Base-by-base conservation (phyloP, 1,140 invertebrate genomes). In the Nylanderia fulva region DNA sequence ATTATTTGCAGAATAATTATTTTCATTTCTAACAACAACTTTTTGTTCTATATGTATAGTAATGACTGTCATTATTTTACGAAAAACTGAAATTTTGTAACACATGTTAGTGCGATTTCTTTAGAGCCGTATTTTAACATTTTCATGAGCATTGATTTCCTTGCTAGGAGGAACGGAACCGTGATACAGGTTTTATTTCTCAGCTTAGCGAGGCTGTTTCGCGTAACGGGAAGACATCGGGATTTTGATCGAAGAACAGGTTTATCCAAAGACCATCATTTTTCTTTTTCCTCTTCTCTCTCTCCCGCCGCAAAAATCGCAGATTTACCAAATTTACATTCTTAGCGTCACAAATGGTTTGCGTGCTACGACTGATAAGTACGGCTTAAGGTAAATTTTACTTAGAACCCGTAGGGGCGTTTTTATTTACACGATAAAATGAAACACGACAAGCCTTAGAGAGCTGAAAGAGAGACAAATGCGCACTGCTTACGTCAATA, bases 291-390 rank as follows among this genome's bases (percentile, higher is more conserved):
- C 60, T 27, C 60, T 42, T 54, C 24, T 7, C 58, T 66, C 21
- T 36, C 29, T 69, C 48, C 36, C 48, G 64, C 27, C 54, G 52
- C 27, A 52, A 64, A n/a, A 71, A 71, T 60, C 74, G 71, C 39
- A 56, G 1, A 64, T 27, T 56, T 48, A 45, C 56, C 48, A 60
- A 91, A 92, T 92, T 92, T 91, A 77, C 92, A 36, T 72, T 48
- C 13, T 85, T 80, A 74, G 68, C 77, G 56, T 85, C 58, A 79
- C 80, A 87, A 89, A 74, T 80, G 71, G 0, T 63, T 92, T 87
- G 91, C 92, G 91, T 92, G 92, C 71, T 64, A 21, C 64, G 85
- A 90, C 86, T 91, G 91, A 92, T 91, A 92, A 92, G 71, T 88
- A 84, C 33, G 71, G 52, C 71, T 85, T 68, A 83, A 82, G 61